A percentile compares a stretch with the other conserved stretches of the same genome.
Conservation (phyloP, 2,113 vertebrate genomes). For the Crocuta crocuta region DNA sequence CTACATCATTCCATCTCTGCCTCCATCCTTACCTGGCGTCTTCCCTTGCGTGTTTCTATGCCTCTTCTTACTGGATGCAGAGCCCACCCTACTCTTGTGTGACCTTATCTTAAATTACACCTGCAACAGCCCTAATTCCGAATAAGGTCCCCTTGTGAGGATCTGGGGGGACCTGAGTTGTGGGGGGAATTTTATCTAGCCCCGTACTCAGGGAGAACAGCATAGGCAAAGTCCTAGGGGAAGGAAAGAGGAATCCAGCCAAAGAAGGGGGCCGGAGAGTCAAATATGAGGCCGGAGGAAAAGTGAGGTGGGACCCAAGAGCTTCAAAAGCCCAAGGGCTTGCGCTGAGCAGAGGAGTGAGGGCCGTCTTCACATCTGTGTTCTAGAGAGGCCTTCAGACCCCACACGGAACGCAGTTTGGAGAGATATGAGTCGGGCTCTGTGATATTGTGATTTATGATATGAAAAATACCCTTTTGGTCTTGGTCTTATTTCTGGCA, state of each 20-base stretch:
- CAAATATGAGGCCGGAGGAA: not conserved
- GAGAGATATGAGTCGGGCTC: not conserved
- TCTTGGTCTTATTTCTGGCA: not conserved
- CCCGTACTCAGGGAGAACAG: rapidly evolving
- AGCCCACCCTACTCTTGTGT: not conserved
- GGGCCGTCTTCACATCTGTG: not conserved
- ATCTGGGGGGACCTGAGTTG: not conserved
- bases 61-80: not conserved
- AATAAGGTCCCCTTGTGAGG: not conserved
- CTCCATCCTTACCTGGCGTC: rapidly evolving
- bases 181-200: not conserved
- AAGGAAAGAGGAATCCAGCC: not conserved
- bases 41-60: rapidly evolving
- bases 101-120: not conserved
- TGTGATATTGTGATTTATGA: not conserved
- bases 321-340: not conserved
- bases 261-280: not conserved
- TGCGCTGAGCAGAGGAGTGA: not conserved
- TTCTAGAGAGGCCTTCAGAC: not conserved
- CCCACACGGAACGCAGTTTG: rapidly evolving
- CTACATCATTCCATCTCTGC: not conserved
- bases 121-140: not conserved
- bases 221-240: not conserved
- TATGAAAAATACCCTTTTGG: not conserved
- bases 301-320: not conserved